Evolutionary conservation across 2,888 invertebrate genomes (phyloP).

Genomic region (Callinectes sapidus): DNA sequence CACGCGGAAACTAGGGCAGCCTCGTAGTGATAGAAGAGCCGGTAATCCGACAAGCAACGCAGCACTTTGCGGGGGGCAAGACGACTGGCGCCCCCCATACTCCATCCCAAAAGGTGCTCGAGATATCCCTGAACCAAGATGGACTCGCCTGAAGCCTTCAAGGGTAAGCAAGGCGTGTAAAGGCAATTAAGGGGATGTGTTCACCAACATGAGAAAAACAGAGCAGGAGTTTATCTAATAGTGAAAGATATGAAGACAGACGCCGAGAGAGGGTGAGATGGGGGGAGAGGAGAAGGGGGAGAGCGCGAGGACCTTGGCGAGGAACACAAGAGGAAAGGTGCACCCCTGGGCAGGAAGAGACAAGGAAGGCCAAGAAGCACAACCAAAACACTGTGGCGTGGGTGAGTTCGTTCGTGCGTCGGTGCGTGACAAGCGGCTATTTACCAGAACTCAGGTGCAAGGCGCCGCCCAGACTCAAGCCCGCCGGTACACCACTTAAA

Average conservation of each 20-base stretch:
- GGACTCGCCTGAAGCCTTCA: neutral
- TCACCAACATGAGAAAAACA: neutral
- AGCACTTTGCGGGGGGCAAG: neutral
- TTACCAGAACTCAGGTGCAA: constrained; percentile 51
- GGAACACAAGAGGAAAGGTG: neutral
- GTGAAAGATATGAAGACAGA: neutral
- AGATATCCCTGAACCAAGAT: neutral
- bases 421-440: constrained; percentile 48
- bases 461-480: constrained; percentile 39
- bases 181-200: neutral
- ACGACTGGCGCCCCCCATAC: neutral
- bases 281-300: neutral
- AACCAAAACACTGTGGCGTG: constrained; percentile 22
- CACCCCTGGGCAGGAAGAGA: constrained; percentile 2
- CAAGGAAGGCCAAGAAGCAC: constrained; percentile 24
- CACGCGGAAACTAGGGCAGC: constrained; percentile 7
- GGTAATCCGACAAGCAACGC: constrained; percentile 7
- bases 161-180: neutral
- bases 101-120: neutral
- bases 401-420: constrained; percentile 36
- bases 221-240: neutral
- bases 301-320: neutral
- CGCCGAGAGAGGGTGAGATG: neutral
- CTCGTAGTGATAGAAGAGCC: neutral
- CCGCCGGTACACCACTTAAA: constrained; percentile 36